phyloP scores from a whole-genome alignment of 2,113 vertebrate genomes.

The Choloepus hoffmanni region DNA sequence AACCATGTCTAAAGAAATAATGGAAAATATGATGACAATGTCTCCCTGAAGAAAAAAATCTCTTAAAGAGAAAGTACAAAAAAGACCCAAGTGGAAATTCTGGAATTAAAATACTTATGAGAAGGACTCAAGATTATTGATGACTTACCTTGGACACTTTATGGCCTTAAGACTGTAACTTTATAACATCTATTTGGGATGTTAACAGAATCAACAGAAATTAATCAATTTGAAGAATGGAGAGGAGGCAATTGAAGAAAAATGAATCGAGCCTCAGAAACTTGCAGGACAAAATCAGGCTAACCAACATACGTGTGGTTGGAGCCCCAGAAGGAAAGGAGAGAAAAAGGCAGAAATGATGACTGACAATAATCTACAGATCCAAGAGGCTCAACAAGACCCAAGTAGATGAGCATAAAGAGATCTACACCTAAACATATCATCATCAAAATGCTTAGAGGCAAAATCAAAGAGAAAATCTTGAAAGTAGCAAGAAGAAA shows the following conservation, averaged over 20 bases:
- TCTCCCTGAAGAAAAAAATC: not conserved
- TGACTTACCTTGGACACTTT: too few relatives aligned
- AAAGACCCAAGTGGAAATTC: not conserved
- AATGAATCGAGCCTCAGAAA: not conserved
- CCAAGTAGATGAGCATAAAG: not conserved
- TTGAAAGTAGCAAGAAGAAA: not conserved
- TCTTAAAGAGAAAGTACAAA: not conserved
- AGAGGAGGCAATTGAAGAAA: not conserved
- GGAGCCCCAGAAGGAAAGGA: too few relatives aligned
- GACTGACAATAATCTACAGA: too few relatives aligned
- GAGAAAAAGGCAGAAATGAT: not conserved
- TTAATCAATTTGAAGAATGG: not conserved
- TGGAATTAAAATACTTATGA: not conserved
- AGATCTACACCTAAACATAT: not conserved
- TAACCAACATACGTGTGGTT: too few relatives aligned
- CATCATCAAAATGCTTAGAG: accelerated
- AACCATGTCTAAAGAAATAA: not conserved
- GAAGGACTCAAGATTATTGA: not conserved
- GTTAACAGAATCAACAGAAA: not conserved
- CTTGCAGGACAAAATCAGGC: too few relatives aligned
- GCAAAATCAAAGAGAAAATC: not conserved
- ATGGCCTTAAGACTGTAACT: too few relatives aligned
- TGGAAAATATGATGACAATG: not conserved
- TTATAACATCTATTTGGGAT: too few relatives aligned
- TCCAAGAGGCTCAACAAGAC: not conserved